Evolutionary conservation across 2,888 invertebrate species (phyloP).

Genomic region (Ophioninae sp.): DNA sequence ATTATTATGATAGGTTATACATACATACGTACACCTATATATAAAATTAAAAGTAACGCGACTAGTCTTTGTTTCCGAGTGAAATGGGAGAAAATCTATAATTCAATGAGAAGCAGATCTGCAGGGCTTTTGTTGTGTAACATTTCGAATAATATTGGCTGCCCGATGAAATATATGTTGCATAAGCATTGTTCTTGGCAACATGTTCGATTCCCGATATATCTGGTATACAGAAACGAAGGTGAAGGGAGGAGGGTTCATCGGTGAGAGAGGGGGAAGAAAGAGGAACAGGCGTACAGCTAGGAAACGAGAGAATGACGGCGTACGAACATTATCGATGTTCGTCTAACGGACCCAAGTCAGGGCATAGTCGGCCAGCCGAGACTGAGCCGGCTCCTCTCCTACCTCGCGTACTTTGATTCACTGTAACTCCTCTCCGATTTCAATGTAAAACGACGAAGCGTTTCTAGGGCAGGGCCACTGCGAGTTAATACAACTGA

Average conservation of each 20-base stretch:
- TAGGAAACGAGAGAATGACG: constrained; percentile 32
- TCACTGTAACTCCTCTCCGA: constrained; percentile 56
- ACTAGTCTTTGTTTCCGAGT: not conserved
- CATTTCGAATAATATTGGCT: constrained; percentile 36
- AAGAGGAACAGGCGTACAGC: constrained; percentile 14
- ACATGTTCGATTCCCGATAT: constrained; percentile 46
- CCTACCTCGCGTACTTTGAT: constrained; percentile 29
- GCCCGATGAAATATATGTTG: constrained; percentile 3
- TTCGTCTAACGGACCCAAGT: constrained; percentile 49
- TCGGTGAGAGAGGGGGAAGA: not conserved
- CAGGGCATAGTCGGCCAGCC: constrained; percentile 44
- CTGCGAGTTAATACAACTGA: constrained; percentile 41
- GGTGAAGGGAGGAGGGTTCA: no score
- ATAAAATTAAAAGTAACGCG: not conserved
- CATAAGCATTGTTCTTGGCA: constrained; percentile 32
- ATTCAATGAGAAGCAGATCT: not conserved
- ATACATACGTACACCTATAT: not conserved
- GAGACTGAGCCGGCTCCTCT: constrained; percentile 8
- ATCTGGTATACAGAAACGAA: constrained; percentile 26
- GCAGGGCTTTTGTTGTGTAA: not conserved
- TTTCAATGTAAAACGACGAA: constrained; percentile 62
- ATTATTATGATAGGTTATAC: not conserved
- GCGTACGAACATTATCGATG: constrained; percentile 55
- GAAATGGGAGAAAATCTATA: not conserved
- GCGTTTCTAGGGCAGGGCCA: constrained; percentile 67